These are phyloP conservation scores for Polypedilum vanderplanki DNA, from an alignment of 1,140 invertebrate genomes.

Conservation along the genomic window DNA sequence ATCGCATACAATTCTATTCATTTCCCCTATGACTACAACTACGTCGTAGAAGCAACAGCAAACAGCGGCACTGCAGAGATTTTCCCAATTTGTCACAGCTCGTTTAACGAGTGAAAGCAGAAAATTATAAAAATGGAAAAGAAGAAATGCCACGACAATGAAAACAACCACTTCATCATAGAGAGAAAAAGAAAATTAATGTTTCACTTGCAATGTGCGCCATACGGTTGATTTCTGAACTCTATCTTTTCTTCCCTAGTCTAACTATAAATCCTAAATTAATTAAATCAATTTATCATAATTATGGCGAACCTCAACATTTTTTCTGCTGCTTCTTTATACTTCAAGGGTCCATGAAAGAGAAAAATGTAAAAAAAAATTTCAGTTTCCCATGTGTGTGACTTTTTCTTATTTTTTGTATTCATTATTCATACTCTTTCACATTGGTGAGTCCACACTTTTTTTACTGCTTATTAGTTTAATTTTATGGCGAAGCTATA, in stretches of 20 bases:
- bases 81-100: conserved; percentile 28
- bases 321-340: neutral
- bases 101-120: neutral
- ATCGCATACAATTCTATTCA: neutral
- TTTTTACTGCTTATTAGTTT: neutral
- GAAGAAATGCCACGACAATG: neutral
- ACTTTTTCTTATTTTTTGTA: neutral
- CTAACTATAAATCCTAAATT: conserved; percentile 23
- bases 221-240: conserved; percentile 6
- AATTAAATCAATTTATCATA: conserved; percentile 29
- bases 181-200: conserved; percentile 7
- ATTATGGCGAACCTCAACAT: conserved; percentile 28
- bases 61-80: conserved; percentile 8
- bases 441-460: neutral
- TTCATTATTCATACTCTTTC: neutral
- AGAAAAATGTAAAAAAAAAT: neutral
- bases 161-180: conserved; percentile 14
- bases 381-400: neutral
- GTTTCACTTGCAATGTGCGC: conserved; percentile 22
- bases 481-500: neutral
- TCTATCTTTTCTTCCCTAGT: neutral
- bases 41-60: neutral
- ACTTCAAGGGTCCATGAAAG: neutral
- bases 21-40: neutral
- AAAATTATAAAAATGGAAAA: neutral